A percentile compares a stretch with the other conserved stretches of the same genome.
Conservation (phyloP, 1,140 invertebrate genomes). For the Marisa cornuarietis region DNA sequence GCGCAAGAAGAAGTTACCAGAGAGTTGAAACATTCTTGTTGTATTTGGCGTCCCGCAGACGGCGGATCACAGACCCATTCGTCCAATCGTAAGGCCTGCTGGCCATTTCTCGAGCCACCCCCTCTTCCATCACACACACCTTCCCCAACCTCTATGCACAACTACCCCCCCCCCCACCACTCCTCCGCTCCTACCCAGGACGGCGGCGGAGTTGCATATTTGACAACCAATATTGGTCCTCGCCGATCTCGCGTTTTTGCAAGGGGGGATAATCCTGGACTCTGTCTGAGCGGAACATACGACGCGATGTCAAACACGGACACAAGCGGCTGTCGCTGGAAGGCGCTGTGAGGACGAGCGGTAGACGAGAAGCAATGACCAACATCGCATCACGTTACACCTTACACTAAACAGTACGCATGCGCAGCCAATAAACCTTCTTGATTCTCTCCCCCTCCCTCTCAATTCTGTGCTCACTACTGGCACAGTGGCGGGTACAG, state of each 20-base stretch:
- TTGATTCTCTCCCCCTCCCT: too few species aligned
- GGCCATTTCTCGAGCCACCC: background rate
- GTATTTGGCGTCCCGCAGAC: slow-evolving; percentile 15
- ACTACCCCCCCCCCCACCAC: too few species aligned
- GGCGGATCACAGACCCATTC: slow-evolving; percentile 13
- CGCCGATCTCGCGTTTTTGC: slow-evolving; percentile 20
- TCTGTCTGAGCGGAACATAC: slow-evolving; percentile 28
- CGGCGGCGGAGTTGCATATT: slow-evolving; percentile 15
- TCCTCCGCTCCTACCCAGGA: background rate
- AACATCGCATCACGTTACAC: too few species aligned
- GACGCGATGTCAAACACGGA: slow-evolving; percentile 28
- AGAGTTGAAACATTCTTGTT: slow-evolving; percentile 29
- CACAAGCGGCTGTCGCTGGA: background rate
- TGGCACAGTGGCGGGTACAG: too few species aligned
- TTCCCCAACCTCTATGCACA: too few species aligned
- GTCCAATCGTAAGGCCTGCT: slow-evolving; percentile 17
- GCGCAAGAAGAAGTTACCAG: slow-evolving; percentile 16
- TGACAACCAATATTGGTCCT: slow-evolving; percentile 27
- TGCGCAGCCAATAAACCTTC: too few species aligned
- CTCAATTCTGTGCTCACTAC: too few species aligned
- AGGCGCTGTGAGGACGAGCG: too few species aligned
- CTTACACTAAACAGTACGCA: too few species aligned
- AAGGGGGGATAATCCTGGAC: slow-evolving; percentile 23
- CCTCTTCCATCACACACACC: background rate
- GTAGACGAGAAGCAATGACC: too few species aligned